Evolutionary conservation across 2,888 invertebrate genomes (phyloP).

Genomic region (Pristionchus maxplancki): DNA sequence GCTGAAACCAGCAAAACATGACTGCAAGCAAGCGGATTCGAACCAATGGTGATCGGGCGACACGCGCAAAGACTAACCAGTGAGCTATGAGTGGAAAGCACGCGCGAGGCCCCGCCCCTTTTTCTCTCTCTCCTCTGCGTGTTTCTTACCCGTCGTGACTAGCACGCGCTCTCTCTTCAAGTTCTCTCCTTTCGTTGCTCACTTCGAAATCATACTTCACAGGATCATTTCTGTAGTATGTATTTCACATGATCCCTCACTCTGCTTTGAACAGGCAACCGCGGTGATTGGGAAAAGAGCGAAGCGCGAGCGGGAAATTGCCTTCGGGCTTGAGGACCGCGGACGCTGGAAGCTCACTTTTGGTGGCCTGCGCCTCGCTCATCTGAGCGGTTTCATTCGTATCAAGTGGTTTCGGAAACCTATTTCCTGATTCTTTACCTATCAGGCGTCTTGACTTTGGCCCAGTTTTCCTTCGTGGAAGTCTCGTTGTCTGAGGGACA

Average conservation of each 20-base stretch:
- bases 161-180: too few species aligned
- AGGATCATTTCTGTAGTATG: too few species aligned
- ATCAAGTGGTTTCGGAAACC: too few species aligned
- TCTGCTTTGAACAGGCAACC: constrained; percentile 59
- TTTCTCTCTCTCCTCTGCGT: not conserved
- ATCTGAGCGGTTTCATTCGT: too few species aligned
- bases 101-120: too few species aligned
- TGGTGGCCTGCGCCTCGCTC: too few species aligned
- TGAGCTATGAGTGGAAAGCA: not conserved
- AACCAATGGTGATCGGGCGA: not conserved
- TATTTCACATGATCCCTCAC: constrained; percentile 60
- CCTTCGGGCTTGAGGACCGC: too few species aligned
- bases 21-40: not conserved
- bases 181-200: too few species aligned
- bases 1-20: not conserved
- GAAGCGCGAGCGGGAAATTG: too few species aligned
- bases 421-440: not conserved
- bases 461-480: not conserved
- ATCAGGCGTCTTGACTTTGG: not conserved
- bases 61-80: not conserved
- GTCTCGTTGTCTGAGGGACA: not conserved
- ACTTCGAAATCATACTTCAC: too few species aligned
- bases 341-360: too few species aligned
- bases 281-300: too few species aligned
- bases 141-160: not conserved